Conservation (phyloP, 2,888 invertebrate species). For the Cinara cedri region DNA sequence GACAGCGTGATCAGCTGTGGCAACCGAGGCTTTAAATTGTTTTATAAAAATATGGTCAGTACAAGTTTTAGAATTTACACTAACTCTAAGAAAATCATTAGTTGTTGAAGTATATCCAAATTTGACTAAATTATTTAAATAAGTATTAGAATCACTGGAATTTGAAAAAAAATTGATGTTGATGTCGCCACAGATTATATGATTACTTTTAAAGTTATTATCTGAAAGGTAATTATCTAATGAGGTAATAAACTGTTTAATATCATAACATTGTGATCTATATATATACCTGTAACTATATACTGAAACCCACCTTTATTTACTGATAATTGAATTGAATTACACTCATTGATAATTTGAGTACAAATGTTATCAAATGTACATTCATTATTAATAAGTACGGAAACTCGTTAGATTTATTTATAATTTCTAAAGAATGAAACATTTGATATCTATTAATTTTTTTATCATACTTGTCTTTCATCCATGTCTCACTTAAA, state of each 20-base stretch:
- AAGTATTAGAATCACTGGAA: neutral
- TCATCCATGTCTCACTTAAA: conserved; percentile 23
- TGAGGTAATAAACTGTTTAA: neutral
- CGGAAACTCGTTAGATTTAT: conserved; percentile 3
- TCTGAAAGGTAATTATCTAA: neutral
- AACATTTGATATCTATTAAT: conserved; percentile 6
- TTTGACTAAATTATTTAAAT: conserved; percentile 5
- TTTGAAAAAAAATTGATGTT: neutral
- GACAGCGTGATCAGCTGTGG: too few species aligned
- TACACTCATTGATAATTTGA: neutral
- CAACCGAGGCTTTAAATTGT: too few species aligned
- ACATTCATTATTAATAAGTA: neutral
- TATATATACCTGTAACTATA: conserved; percentile 15
- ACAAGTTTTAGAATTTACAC: neutral
- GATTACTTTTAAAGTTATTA: too few species aligned
- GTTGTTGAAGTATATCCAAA: conserved; percentile 11
- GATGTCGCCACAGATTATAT: neutral
- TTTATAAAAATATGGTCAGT: too few species aligned
- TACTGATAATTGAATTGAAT: conserved; percentile 6
- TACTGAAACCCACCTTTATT: conserved; percentile 1
- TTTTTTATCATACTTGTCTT: neutral
- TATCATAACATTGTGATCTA: neutral
- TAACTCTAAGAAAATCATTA: neutral
- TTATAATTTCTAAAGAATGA: neutral
- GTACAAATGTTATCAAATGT: neutral